Base-by-base conservation (phyloP, 2,113 vertebrate genomes). In the Amazona vittata region DNA sequence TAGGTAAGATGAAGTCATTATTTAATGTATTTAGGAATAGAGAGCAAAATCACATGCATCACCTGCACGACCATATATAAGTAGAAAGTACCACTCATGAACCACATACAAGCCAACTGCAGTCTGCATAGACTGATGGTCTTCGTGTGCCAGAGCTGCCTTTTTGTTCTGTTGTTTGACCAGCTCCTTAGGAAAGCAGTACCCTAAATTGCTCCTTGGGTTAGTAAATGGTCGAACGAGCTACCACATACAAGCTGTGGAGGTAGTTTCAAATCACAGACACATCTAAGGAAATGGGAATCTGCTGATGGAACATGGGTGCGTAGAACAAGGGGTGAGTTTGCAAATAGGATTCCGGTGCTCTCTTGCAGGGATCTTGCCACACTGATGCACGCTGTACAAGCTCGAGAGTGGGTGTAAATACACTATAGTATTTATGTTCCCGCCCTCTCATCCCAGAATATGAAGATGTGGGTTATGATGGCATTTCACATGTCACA, bases 61-160 rank as follows among this genome's bases (percentile, higher is more conserved):
- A 78, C 26, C n/a, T 59, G 12, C 6, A 24, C 4, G 20, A 47
- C 69, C 8, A 2, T 21, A 60, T 6, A 7, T 15, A 7, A 49
- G 1, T 1, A 9, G 35, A 53, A 35, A 53, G 16, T 21, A 21
- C 16, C 0, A 2, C 12, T 70, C 31, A 41, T 0, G 5, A 71
- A 5, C 68, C 31, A 4, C 62, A 17, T 19, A 12, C 5, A 29
- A 35, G 37, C 35, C 44, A n/a, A 2, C 59, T 14, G 31, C 37
- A 29, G 35, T 9, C 1, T 4, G 28, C 12, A 6, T 7, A 25
- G 65, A 20, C 47, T 11, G 29, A 10, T 19, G 41, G 33, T 19
- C 44, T 70, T 52, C n/a, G 33, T 29, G 21, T 44, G 26, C 25
- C n/a, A 37, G 12, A 24, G 26, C n/a, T 55, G 24, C 15, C 44